Conservation (phyloP, 2,113 vertebrate species). For the Myrmecobius fasciatus region DNA sequence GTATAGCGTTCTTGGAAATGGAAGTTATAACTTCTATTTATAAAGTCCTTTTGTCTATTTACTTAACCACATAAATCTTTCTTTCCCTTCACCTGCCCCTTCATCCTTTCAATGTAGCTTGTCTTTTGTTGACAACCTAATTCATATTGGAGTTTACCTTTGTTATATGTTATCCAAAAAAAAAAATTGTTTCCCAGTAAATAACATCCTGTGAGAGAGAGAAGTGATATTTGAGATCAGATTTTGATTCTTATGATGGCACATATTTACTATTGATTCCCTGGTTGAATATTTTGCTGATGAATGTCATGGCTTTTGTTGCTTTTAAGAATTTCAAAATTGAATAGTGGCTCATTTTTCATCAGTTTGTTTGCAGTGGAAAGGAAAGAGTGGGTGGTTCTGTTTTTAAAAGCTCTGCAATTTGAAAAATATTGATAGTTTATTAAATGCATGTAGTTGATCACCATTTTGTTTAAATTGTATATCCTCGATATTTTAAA, state of each 20-base stretch:
- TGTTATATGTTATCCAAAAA: background rate
- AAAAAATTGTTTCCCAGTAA: background rate
- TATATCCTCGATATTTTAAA: background rate
- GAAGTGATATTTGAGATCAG: background rate
- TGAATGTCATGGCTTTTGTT: background rate
- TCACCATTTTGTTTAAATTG: background rate
- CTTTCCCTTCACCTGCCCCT: background rate
- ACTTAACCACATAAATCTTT: constrained; percentile 36
- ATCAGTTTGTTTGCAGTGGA: constrained; percentile 1
- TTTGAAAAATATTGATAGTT: constrained; percentile 42
- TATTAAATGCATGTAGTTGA: background rate
- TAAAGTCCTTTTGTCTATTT: constrained; percentile 1
- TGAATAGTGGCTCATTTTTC: constrained; percentile 15
- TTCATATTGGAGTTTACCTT: constrained; percentile 36
- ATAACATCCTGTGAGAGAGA: constrained; percentile 19
- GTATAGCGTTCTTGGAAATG: background rate
- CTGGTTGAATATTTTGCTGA: constrained; percentile 48
- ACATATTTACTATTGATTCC: background rate
- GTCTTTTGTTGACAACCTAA: background rate
- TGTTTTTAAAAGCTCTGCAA: constrained; percentile 34
- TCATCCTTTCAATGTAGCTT: background rate
- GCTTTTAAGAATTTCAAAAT: constrained; percentile 23
- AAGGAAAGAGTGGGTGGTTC: constrained; percentile 1
- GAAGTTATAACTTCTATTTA: constrained; percentile 15
- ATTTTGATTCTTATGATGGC: constrained; percentile 6